A percentile compares a stretch with the other conserved stretches of the same genome.
Evolutionary conservation across 2,113 vertebrate species (phyloP).

Genomic region (Herpetotheres cachinnans): DNA sequence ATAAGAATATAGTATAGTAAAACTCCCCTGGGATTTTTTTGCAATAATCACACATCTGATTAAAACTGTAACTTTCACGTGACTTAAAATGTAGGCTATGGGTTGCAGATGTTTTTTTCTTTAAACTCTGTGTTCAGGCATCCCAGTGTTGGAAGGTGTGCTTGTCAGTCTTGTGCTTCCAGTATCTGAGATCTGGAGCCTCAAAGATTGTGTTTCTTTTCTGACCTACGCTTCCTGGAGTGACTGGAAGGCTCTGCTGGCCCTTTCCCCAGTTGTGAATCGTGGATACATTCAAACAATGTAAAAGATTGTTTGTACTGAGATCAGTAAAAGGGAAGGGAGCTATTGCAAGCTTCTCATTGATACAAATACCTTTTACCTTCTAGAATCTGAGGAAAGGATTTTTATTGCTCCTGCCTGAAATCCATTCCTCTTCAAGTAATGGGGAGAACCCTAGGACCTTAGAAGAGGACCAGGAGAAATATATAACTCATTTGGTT

Average conservation of each 20-base stretch:
- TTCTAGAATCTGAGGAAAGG: not conserved
- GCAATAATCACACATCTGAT: not conserved
- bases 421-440: not conserved
- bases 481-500: not conserved
- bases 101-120: not conserved
- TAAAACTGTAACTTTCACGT: not conserved
- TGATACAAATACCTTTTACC: not conserved
- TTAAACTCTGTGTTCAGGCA: not conserved
- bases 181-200: not conserved
- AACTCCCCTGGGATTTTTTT: not conserved
- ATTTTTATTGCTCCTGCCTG: not conserved
- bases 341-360: not conserved
- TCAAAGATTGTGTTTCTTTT: not conserved
- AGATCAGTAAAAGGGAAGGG: not conserved
- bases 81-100: not conserved
- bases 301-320: not conserved
- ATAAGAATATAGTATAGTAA: not conserved
- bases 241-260: not conserved
- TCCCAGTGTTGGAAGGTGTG: not conserved
- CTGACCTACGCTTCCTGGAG: not conserved
- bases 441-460: accelerated
- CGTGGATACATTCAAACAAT: not conserved
- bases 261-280: not conserved
- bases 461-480: not conserved
- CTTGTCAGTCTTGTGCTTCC: not conserved